Evolutionary conservation across 2,113 vertebrate species (phyloP), one percentile per base, ranked within the genome.

Genomic region (Pachycephala philippinensis): DNA sequence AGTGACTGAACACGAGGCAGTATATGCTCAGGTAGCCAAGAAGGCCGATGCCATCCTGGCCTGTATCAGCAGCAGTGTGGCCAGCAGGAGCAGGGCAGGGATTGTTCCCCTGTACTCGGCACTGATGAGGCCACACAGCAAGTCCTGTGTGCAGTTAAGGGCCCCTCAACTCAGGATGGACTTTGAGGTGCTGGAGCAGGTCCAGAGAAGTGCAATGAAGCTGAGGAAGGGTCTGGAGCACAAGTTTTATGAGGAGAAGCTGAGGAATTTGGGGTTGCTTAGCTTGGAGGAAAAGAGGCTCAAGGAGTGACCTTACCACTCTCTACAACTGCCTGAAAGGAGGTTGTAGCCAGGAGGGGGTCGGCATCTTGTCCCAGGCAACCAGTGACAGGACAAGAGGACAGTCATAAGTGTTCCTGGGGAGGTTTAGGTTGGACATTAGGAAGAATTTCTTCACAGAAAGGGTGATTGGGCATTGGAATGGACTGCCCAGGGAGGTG

Each of bases 61-160:
- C 44, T 54, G 10, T 6, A 13, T 9, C 40, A 61, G 30, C 6
- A 53, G 1, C 0, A 9, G 6, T 35, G 61, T 40, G n/a, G 13
- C n/a, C 24, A 68, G 54, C 47, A 61, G n/a, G 70, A 1, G 2
- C 44, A 54, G 40, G 28, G 13, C 18, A 68, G 45, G 2, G 24
- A n/a, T 40, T 60, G 7, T 22, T 9, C 24, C 14, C 20, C 0
- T 9, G 20, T 53, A 15, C 20, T 45, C 0, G 0, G n/a, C 39
- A 21, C n/a, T 68, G 21, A 14, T 13, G n/a, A 53, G 13, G 6
- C 23, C 0, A 0, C 28, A 40, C 9, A 7, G 53, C 1, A 6
- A 66, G 33, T 30, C 3, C 15, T 60, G 24, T 31, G 61, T 21
- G 9, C 9, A 26, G 16, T 26, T 60, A 24, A 6, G 39, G 39